phyloP scores from a whole-genome alignment of 2,113 vertebrate species.

The Nannobrachium achirus region DNA sequence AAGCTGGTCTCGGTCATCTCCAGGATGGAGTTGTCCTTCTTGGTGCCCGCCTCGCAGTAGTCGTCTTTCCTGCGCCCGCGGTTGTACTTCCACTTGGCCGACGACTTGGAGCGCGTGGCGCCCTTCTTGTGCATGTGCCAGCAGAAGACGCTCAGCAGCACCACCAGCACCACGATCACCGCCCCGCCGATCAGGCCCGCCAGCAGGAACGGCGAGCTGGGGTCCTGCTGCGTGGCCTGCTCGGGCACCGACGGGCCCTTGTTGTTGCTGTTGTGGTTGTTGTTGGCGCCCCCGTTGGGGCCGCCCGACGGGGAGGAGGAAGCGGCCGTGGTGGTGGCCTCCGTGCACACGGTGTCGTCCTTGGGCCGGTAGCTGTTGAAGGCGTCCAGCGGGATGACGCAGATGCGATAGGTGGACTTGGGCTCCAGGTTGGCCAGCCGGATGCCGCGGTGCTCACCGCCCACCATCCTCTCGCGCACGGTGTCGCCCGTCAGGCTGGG shows the following conservation, averaged over 20 bases:
- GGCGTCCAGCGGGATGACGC: conserved; percentile 88
- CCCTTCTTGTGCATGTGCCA: conserved; percentile 95
- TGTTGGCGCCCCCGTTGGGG: too few relatives aligned
- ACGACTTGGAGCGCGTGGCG: conserved; percentile 76
- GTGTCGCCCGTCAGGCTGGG: conserved; percentile 88
- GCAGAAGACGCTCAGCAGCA: conserved; percentile 89
- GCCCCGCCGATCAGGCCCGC: conserved; percentile 91
- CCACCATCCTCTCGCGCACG: conserved; percentile 88
- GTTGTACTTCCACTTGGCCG: conserved; percentile 95
- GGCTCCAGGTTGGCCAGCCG: conserved; percentile 86
- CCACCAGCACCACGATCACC: conserved; percentile 87
- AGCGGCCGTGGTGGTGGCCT: conserved; percentile 85
- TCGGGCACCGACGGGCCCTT: conserved; percentile 79
- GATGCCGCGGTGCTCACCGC: conserved; percentile 85
- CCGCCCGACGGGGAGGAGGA: conserved; percentile 57
- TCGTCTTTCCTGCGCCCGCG: conserved; percentile 94
- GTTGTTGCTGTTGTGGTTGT: conserved; percentile 79
- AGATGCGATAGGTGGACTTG: conserved; percentile 90
- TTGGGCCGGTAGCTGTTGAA: conserved; percentile 86
- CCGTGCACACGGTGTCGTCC: conserved; percentile 88
- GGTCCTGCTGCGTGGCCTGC: conserved; percentile 86
- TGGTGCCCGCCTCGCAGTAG: conserved; percentile 93
- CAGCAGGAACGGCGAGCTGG: conserved; percentile 88
- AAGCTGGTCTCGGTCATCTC: conserved; percentile 98
- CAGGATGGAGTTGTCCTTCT: conserved; percentile 96